Evolutionary conservation across 2,797 vertebrate species (phyloP), one percentile per base, ranked within the genome.

Genomic region (Vultur gryphus): DNA sequence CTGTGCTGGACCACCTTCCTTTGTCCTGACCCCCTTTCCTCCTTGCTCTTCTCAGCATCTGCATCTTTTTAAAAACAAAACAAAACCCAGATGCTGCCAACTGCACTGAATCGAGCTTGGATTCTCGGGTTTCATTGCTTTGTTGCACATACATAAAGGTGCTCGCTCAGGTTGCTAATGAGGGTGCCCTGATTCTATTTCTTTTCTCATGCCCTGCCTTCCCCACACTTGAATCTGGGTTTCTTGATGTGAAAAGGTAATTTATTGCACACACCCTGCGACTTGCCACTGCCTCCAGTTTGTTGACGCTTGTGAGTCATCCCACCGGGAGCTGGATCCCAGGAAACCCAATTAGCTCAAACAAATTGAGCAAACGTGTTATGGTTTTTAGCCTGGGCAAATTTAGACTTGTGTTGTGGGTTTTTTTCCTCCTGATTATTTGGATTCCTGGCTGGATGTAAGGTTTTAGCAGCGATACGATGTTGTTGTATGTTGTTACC

Each of bases 311-410:
- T 71, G 86, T 87, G 95, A 96, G 81, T 96, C 88, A 87, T 91
- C 94, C 93, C 95, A 65, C 78, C 0, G 76, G 94, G 90, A 95
- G 89, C 80, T 80, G 79, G 84, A 91, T 95, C 95, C 95, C 93
- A 94, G 93, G 95, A 97, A 97, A 90, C 89, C 93, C 90, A 97
- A 94, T 96, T 97, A 97, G 82, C 85, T 96, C 85, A 71, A 87
- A 93, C 90, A 97, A 94, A 91, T 64, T 89, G 95, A 96, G 92
- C 91, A 95, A 96, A 89, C 4, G 20, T 89, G 85, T 81, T 75
- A 59, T 26, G 76, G 49, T 51, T 96, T 96, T 91, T 66, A 93
- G 90, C 82, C 87, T 46, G 86, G 92, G 84, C 75, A 59, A 71
- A 92, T 75, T 77, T 78, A 87, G 92, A 80, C 92, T 78, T 80